These are phyloP conservation scores for Sebastes glaucus DNA, from an alignment of 2,797 vertebrate genomes.

Conservation along the genomic window DNA sequence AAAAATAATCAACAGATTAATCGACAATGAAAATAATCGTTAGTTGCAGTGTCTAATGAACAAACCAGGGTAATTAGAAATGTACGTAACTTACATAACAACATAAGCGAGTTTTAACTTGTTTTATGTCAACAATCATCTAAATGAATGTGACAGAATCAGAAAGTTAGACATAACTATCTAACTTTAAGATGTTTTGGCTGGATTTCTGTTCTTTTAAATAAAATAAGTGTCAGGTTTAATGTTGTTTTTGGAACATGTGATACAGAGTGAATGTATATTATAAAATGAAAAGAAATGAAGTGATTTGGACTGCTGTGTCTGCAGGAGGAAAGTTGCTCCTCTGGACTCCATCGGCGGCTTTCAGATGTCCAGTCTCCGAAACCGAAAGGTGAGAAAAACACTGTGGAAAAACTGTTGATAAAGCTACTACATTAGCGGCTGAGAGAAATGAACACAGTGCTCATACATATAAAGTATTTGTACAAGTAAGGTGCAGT, in stretches of 20 bases:
- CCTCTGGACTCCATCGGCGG: conserved; percentile 81
- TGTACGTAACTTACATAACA: background rate
- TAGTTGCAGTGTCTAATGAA: background rate
- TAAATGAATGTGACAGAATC: background rate
- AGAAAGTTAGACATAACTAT: no score
- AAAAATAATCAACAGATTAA: no score
- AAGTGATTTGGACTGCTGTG: background rate
- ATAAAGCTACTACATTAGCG: background rate
- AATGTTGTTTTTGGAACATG: background rate
- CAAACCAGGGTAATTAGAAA: background rate
- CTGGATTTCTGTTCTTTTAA: background rate
- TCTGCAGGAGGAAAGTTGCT: conserved; percentile 75
- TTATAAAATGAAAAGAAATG: background rate
- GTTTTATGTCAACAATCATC: background rate
- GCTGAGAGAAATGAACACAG: background rate
- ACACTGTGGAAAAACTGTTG: fast-evolving
- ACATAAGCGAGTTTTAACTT: fast-evolving
- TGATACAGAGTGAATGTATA: background rate
- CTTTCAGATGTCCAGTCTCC: conserved; percentile 67
- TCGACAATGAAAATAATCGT: no score
- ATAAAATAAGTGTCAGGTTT: background rate
- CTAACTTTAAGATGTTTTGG: background rate
- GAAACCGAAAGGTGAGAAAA: conserved; percentile 70
- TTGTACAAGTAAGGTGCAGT: background rate
- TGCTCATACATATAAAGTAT: background rate